Conservation (phyloP, 2,113 vertebrate genomes). For the Lagopus leucura region DNA sequence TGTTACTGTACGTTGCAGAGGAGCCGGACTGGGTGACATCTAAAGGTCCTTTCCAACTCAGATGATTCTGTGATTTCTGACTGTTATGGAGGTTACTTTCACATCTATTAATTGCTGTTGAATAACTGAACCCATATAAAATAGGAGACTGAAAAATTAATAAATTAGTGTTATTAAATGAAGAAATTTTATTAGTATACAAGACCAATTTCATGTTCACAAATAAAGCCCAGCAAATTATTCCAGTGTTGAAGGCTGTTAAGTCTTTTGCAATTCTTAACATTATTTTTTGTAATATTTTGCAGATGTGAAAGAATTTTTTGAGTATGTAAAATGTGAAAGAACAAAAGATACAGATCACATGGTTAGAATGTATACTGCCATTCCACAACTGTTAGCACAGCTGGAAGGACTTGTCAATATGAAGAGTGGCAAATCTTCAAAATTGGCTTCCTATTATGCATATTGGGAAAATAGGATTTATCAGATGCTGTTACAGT, state of each 20-base stretch:
- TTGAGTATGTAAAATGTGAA: constrained; percentile 83
- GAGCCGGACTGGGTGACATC: too few species aligned
- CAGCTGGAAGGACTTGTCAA: constrained; percentile 86
- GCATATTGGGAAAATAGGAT: constrained; percentile 87
- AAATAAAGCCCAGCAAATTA: background rate
- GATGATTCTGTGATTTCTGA: background rate
- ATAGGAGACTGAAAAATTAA: background rate
- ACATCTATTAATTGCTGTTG: background rate
- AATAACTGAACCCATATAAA: background rate
- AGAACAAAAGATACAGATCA: constrained; percentile 78
- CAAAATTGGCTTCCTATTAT: constrained; percentile 86
- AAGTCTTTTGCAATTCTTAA: background rate
- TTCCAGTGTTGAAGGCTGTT: background rate
- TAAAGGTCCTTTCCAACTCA: too few species aligned
- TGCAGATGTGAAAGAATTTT: constrained; percentile 90
- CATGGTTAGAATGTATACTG: constrained; percentile 83
- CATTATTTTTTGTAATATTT: background rate
- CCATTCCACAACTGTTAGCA: constrained; percentile 85
- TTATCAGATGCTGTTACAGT: constrained; percentile 82
- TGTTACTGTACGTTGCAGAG: too few species aligned
- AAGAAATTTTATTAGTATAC: background rate
- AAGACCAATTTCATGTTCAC: background rate
- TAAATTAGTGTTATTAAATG: background rate
- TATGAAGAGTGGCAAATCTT: constrained; percentile 85
- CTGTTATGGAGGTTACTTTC: background rate